A percentile compares a stretch with the other conserved stretches of the same genome.
Conservation (phyloP, 2,797 vertebrate genomes). For the Kryptopterus vitreolus region DNA sequence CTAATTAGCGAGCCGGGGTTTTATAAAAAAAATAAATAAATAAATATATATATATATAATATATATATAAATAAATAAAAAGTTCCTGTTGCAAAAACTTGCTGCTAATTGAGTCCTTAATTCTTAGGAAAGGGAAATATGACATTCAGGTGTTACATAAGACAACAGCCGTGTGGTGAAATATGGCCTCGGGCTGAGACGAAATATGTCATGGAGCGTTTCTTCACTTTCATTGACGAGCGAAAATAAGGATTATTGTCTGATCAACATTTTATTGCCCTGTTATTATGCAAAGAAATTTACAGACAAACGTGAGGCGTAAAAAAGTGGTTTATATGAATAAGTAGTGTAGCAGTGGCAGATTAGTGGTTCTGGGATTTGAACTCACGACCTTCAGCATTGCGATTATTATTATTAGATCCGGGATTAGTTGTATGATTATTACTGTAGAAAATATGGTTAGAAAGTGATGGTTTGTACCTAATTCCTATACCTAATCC, state of each 20-base stretch:
- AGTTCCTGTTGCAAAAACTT: background rate
- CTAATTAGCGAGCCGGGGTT: background rate
- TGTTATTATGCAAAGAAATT: background rate
- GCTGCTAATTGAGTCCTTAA: conserved; percentile 7
- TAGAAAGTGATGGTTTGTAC: too few relatives aligned
- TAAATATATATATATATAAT: too few relatives aligned
- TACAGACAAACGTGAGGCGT: too few relatives aligned
- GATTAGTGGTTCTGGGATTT: too few relatives aligned
- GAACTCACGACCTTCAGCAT: too few relatives aligned
- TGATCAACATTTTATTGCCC: background rate
- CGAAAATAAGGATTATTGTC: background rate
- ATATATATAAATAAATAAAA: too few relatives aligned
- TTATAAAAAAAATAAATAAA: conserved; percentile 13
- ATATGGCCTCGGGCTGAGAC: background rate
- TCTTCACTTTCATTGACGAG: background rate
- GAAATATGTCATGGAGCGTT: background rate
- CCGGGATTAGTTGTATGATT: too few relatives aligned
- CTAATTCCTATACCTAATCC: too few relatives aligned
- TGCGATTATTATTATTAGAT: too few relatives aligned
- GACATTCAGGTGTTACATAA: conserved; percentile 2
- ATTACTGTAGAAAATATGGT: too few relatives aligned
- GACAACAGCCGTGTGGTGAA: background rate
- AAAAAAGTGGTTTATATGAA: too few relatives aligned
- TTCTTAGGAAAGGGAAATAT: background rate
- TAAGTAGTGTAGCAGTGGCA: too few relatives aligned